phyloP scores from a whole-genome alignment of 2,888 invertebrate species.

The Epinotia ramella region DNA sequence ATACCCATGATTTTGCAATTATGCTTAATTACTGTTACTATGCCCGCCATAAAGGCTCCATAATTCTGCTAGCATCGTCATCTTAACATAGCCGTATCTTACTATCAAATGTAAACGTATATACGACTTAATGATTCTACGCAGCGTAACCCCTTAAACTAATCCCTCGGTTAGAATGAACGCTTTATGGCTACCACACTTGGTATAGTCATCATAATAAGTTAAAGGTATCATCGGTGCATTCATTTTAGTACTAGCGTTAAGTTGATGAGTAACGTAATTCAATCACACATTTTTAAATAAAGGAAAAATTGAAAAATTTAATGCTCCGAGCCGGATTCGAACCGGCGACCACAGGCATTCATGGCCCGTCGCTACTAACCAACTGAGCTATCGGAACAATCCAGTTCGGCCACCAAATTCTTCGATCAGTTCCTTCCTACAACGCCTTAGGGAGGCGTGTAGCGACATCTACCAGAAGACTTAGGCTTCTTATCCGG shows the following conservation, averaged over 20 bases:
- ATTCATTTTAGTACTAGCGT: neutral
- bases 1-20: constrained; percentile 19
- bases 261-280: neutral
- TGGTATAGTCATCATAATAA: constrained; percentile 4
- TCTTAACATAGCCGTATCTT: neutral
- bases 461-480: too few relatives aligned
- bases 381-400: too few relatives aligned
- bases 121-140: neutral
- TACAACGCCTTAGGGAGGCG: too few relatives aligned
- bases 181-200: constrained; percentile 6
- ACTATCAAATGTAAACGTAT: too few relatives aligned
- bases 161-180: neutral
- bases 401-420: too few relatives aligned
- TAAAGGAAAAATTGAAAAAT: too few relatives aligned
- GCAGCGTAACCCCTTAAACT: neutral
- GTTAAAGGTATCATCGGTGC: neutral
- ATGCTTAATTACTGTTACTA: neutral
- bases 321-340: too few relatives aligned
- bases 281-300: too few relatives aligned
- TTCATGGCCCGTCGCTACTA: too few relatives aligned
- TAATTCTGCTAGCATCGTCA: neutral
- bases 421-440: too few relatives aligned
- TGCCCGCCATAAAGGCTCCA: neutral
- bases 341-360: too few relatives aligned
- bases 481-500: too few relatives aligned